Evolutionary conservation across 92 coral and sea anemone species (phyloP).

Genomic region (Palythoa grandis): DNA sequence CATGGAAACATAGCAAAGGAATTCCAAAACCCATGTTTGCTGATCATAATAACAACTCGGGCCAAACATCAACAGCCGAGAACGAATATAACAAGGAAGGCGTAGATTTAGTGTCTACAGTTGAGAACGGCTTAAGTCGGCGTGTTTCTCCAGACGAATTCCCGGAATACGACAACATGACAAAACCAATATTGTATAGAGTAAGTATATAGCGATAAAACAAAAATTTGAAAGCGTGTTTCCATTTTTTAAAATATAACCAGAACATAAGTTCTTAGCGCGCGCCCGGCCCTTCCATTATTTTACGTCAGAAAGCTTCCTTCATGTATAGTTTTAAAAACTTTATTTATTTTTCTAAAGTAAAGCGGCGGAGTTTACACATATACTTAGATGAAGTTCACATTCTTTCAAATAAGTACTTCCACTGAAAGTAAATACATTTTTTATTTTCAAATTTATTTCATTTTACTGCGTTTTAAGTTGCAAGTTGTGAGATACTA

Average conservation of each 20-base stretch:
- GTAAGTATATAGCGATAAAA: conserved; percentile 18
- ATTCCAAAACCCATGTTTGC: not conserved
- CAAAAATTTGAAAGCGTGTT: not conserved
- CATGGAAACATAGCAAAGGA: conserved; percentile 57
- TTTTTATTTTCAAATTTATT: no score
- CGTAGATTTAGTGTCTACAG: conserved; percentile 62
- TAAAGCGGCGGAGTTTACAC: no score
- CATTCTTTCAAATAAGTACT: no score
- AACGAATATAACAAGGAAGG: conserved; percentile 78
- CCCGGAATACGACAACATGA: not conserved
- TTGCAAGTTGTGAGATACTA: no score
- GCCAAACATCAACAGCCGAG: conserved; percentile 14
- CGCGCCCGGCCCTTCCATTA: not conserved
- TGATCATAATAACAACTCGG: conserved; percentile 10
- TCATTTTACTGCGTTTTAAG: no score
- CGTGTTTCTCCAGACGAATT: conserved; percentile 48
- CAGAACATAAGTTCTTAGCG: not conserved
- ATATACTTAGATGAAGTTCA: no score
- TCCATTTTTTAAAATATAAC: not conserved
- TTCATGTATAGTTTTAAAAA: not conserved
- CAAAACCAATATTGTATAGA: conserved; percentile 40
- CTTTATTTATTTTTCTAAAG: no score
- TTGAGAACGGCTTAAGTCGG: not conserved
- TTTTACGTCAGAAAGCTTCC: not conserved
- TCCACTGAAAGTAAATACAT: no score